phyloP scores from a whole-genome alignment of 2,113 vertebrate species.

The Eudyptes chrysolophus region DNA sequence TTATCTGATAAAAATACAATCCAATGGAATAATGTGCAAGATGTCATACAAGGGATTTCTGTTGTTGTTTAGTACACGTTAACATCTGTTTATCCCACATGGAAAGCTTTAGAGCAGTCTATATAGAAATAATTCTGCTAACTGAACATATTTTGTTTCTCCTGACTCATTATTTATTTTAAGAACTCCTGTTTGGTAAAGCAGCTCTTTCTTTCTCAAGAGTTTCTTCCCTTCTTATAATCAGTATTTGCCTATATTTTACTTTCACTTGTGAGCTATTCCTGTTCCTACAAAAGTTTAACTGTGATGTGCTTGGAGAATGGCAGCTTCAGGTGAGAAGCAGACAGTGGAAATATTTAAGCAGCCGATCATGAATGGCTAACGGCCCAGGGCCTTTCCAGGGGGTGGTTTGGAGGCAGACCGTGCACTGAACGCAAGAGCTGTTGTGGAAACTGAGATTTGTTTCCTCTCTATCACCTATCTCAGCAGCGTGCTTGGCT shows the following conservation, averaged over 20 bases:
- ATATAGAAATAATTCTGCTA: background rate
- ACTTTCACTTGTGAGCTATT: background rate
- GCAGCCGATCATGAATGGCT: no score
- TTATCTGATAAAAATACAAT: slow-evolving; percentile 23
- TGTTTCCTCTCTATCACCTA: background rate
- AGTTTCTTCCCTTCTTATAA: background rate
- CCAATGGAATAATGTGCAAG: background rate
- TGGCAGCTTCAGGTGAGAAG: background rate
- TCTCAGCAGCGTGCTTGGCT: background rate
- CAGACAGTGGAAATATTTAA: background rate
- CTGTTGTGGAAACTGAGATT: background rate
- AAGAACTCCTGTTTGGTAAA: background rate
- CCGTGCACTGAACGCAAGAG: fast-evolving
- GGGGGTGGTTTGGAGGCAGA: fast-evolving
- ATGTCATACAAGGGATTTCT: slow-evolving; percentile 2
- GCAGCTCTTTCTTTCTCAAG: background rate
- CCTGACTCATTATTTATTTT: slow-evolving; percentile 41
- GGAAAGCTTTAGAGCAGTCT: slow-evolving; percentile 27
- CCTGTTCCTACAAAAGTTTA: background rate
- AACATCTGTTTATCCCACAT: slow-evolving; percentile 47
- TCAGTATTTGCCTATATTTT: background rate
- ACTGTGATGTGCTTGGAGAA: background rate
- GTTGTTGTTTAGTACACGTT: background rate
- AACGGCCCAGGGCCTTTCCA: fast-evolving
- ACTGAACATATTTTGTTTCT: slow-evolving; percentile 33